phyloP scores from a whole-genome alignment of 2,797 vertebrate species.

The Cynodonichthys magdalenae region DNA sequence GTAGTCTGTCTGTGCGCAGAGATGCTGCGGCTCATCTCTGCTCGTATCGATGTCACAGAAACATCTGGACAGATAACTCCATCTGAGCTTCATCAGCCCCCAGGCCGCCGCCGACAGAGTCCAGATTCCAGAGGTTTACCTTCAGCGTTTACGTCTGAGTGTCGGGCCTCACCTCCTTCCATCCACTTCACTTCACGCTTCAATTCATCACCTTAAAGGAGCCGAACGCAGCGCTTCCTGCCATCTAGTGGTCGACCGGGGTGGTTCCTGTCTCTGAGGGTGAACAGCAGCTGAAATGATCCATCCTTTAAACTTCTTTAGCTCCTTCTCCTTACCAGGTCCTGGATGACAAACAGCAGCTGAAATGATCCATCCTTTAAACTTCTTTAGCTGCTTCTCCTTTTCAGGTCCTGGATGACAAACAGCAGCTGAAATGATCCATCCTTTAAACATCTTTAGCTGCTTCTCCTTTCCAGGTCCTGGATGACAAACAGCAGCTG shows the following conservation, averaged over 20 bases:
- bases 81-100: constrained; percentile 44
- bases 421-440: too few species aligned
- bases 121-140: constrained; percentile 33
- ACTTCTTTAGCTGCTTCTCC: too few species aligned
- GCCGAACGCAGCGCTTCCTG: not conserved
- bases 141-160: not conserved
- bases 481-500: too few species aligned
- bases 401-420: too few species aligned
- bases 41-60: constrained; percentile 72
- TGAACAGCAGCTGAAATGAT: too few species aligned
- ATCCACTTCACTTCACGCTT: constrained; percentile 16
- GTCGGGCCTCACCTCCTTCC: constrained; percentile 15
- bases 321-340: too few species aligned
- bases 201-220: constrained; percentile 22
- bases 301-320: too few species aligned
- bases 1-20: constrained; percentile 63
- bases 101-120: constrained; percentile 15
- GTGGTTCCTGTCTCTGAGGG: too few species aligned
- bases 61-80: constrained; percentile 58
- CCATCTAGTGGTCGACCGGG: not conserved
- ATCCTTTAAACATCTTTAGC: too few species aligned
- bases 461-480: too few species aligned
- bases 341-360: too few species aligned
- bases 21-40: constrained; percentile 72
- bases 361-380: too few species aligned